These are phyloP conservation scores for Ruditapes philippinarum DNA, from an alignment of 1,140 invertebrate species.

Conservation along the genomic window DNA sequence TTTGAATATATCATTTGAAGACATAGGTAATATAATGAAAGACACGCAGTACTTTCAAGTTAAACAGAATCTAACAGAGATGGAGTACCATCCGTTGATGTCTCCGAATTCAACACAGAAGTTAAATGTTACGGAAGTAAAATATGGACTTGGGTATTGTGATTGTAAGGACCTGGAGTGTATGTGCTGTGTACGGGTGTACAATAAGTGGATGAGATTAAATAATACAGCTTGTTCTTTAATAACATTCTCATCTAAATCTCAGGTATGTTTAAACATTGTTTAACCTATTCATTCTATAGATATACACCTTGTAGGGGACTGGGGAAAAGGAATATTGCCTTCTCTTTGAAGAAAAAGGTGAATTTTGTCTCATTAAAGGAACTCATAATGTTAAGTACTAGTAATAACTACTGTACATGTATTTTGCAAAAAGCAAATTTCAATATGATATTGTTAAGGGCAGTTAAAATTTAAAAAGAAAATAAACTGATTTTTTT, in stretches of 20 bases:
- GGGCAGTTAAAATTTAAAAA: no score
- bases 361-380: no score
- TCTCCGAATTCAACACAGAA: conserved; percentile 55
- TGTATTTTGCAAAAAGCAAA: no score
- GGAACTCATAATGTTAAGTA: no score
- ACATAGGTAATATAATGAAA: conserved; percentile 83
- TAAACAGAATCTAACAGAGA: conserved; percentile 72
- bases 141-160: conserved; percentile 79
- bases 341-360: no score
- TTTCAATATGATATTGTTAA: no score
- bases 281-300: no score
- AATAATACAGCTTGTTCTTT: conserved; percentile 80
- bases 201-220: conserved; percentile 77
- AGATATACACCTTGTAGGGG: no score
- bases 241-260: conserved; percentile 82
- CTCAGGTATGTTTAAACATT: conserved; percentile 82
- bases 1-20: conserved; percentile 80
- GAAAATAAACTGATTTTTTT: no score
- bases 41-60: conserved; percentile 81
- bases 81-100: conserved; percentile 72
- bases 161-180: conserved; percentile 81
- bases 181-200: conserved; percentile 79
- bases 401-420: no score
- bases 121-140: conserved; percentile 61
- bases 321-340: no score